Evolutionary conservation across 2,888 invertebrate genomes (phyloP).

Genomic region (Steinernema carpocapsae): DNA sequence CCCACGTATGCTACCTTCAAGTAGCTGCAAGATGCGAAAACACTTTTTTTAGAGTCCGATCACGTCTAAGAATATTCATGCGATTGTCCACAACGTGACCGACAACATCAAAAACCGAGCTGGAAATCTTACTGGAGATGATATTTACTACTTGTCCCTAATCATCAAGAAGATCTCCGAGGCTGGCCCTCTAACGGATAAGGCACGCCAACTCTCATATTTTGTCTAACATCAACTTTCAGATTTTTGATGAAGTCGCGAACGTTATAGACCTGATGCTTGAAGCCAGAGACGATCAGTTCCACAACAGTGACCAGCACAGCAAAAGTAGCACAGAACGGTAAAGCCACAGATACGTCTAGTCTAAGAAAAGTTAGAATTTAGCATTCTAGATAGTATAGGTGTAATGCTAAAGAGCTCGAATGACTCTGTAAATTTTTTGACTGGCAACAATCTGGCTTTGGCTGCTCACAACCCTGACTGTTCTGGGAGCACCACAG

Average conservation of each 20-base stretch:
- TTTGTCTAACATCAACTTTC: neutral
- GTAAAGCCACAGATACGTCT: neutral
- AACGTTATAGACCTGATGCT: slow-evolving; percentile 1
- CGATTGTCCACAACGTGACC: neutral
- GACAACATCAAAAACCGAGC: neutral
- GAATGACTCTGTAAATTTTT: neutral
- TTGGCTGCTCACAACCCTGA: slow-evolving; percentile 1
- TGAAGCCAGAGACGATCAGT: neutral
- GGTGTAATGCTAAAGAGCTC: neutral
- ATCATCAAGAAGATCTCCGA: neutral
- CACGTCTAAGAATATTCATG: neutral
- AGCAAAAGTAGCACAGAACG: slow-evolving; percentile 5
- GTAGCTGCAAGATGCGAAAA: too few species aligned
- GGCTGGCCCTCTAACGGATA: neutral
- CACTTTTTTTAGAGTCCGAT: neutral
- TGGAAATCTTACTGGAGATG: slow-evolving; percentile 5
- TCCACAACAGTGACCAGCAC: neutral
- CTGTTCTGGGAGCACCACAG: neutral
- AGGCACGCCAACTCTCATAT: neutral
- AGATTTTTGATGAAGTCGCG: neutral
- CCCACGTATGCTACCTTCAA: neutral
- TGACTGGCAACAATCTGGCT: neutral
- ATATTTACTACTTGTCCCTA: neutral
- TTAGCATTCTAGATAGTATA: slow-evolving; percentile 28
- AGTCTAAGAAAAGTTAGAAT: neutral